Conservation (phyloP, 2,797 vertebrate genomes). For the Phrynocephalus forsythii region DNA sequence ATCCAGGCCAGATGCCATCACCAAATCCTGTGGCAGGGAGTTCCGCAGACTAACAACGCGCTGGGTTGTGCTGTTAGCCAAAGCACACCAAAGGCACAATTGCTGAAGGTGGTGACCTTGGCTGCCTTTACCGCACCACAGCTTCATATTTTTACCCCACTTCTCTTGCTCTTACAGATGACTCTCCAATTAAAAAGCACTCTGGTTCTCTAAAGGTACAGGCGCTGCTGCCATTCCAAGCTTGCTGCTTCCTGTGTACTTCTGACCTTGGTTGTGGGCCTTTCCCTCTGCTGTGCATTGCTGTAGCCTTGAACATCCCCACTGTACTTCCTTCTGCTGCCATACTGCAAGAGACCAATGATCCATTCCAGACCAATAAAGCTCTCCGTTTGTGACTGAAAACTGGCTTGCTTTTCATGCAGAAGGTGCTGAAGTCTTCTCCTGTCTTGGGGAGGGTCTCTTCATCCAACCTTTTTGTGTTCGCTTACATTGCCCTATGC, state of each 20-base stretch:
- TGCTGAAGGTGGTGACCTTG: not conserved
- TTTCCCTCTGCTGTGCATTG: not conserved
- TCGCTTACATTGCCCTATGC: not conserved
- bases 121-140: not conserved
- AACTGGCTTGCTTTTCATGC: not conserved
- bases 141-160: not conserved
- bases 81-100: no score
- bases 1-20: no score
- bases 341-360: not conserved
- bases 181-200: constrained; percentile 75
- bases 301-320: not conserved
- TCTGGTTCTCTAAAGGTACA: constrained; percentile 79
- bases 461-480: not conserved
- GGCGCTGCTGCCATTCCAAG: not conserved
- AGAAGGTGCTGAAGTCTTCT: not conserved
- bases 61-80: not conserved
- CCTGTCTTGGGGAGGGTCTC: not conserved
- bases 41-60: no score
- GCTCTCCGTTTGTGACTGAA: not conserved
- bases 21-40: no score
- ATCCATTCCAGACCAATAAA: not conserved
- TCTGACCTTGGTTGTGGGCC: not conserved
- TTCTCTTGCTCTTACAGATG: constrained; percentile 72
- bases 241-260: not conserved
- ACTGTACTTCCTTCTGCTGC: not conserved